Conservation (phyloP, 2,797 vertebrate species). For the Lophotriccus pileatus region DNA sequence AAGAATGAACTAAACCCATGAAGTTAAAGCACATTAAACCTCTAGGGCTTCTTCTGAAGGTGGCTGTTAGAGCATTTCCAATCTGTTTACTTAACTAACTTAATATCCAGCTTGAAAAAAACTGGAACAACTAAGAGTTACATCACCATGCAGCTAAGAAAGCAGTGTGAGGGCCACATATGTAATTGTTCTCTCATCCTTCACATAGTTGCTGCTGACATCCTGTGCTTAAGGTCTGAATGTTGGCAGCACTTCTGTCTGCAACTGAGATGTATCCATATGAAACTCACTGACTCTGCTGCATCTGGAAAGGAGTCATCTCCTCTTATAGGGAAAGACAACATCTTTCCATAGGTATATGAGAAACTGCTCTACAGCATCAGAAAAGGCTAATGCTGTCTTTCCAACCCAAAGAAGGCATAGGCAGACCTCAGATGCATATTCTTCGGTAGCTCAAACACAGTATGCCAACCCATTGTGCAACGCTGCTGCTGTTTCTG, state of each 20-base stretch:
- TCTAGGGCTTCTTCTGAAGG: not conserved
- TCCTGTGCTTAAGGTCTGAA: not conserved
- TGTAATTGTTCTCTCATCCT: not conserved
- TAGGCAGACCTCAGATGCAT: not conserved
- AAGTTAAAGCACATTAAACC: not conserved
- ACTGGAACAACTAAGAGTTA: not conserved
- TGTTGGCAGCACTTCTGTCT: not conserved
- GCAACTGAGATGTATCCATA: not conserved
- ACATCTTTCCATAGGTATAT: rapidly evolving
- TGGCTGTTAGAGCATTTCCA: not conserved
- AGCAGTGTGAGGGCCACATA: not conserved
- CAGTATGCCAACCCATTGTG: not conserved
- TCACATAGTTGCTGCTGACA: not conserved
- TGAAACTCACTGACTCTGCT: not conserved
- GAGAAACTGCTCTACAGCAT: not conserved
- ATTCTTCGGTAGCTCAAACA: not conserved
- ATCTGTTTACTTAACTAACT: not conserved
- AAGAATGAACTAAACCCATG: not conserved
- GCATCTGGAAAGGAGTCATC: not conserved
- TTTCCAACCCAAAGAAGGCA: not conserved
- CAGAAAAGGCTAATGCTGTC: not conserved
- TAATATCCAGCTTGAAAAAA: not conserved
- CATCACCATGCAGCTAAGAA: not conserved
- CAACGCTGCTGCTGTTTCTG: not conserved
- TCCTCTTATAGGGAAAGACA: not conserved